phyloP scores from a whole-genome alignment of 2,797 vertebrate genomes.

The Chrysocyon brachyurus region DNA sequence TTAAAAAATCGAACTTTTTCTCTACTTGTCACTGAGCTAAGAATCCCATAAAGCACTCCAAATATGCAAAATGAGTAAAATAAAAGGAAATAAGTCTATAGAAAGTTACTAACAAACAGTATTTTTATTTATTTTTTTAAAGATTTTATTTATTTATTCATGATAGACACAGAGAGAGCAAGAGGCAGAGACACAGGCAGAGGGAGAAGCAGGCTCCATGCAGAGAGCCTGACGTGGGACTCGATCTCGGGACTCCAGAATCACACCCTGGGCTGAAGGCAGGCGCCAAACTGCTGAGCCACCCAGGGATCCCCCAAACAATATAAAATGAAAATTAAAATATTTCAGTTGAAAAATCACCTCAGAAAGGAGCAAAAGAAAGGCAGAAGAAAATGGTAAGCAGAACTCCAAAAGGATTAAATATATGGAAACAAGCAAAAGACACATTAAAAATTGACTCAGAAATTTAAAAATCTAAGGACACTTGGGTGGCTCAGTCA shows the following conservation, averaged over 20 bases:
- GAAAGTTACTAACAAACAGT: background rate
- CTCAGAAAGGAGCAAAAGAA: rapidly evolving
- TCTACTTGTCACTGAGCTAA: background rate
- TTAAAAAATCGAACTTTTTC: background rate
- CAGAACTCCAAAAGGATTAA: background rate
- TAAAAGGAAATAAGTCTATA: background rate
- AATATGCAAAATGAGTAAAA: background rate
- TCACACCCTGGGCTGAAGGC: too few relatives aligned
- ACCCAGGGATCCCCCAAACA: background rate
- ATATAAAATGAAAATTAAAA: background rate
- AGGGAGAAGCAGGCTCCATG: too few relatives aligned
- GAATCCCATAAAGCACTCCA: background rate
- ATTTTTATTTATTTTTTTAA: too few relatives aligned
- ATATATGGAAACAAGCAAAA: background rate
- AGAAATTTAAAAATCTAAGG: background rate
- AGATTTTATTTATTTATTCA: too few relatives aligned
- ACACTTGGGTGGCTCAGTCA: background rate
- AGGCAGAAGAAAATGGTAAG: background rate
- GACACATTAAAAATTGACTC: background rate
- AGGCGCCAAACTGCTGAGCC: too few relatives aligned
- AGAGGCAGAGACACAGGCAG: too few relatives aligned
- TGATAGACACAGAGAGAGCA: too few relatives aligned
- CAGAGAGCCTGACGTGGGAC: too few relatives aligned
- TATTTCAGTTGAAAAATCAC: background rate
- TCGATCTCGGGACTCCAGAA: too few relatives aligned